These are phyloP conservation scores for Atherinomorus stipes DNA, from an alignment of 2,113 vertebrate genomes.

Conservation along the genomic window DNA sequence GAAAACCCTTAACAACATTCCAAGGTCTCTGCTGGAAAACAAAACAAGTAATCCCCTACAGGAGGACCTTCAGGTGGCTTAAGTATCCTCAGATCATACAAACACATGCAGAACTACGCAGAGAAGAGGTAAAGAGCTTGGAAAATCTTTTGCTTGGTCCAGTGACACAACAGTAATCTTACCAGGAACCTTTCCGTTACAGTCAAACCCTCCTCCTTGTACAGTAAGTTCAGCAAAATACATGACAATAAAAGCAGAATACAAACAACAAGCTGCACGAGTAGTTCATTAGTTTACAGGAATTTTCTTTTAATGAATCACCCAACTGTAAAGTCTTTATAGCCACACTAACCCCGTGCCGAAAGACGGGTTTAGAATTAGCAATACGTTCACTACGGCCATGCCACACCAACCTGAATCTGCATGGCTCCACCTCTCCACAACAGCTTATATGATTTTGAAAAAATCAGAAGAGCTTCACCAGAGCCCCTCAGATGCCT, in stretches of 20 bases:
- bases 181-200: constrained; percentile 66
- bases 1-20: no score
- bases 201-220: constrained; percentile 49
- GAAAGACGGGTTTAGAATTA: constrained; percentile 56
- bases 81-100: no score
- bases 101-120: no score
- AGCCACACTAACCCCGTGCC: constrained; percentile 23
- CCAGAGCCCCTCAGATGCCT: constrained; percentile 40
- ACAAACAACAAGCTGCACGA: constrained; percentile 34
- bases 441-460: constrained; percentile 51
- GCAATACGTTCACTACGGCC: constrained; percentile 14
- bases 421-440: constrained; percentile 28
- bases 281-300: constrained; percentile 19
- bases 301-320: constrained; percentile 32
- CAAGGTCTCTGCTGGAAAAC: no score
- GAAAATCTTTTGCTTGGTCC: constrained; percentile 32
- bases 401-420: constrained; percentile 15
- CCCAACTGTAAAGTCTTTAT: constrained; percentile 45
- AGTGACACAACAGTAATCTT: constrained; percentile 63
- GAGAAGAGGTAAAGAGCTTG: no score
- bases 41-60: no score
- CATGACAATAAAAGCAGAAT: constrained; percentile 38
- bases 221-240: constrained; percentile 36
- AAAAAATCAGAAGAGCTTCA: constrained; percentile 52
- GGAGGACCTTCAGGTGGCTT: no score